Base-by-base conservation (phyloP, 2,888 invertebrate species). In the Morpho helenor region DNA sequence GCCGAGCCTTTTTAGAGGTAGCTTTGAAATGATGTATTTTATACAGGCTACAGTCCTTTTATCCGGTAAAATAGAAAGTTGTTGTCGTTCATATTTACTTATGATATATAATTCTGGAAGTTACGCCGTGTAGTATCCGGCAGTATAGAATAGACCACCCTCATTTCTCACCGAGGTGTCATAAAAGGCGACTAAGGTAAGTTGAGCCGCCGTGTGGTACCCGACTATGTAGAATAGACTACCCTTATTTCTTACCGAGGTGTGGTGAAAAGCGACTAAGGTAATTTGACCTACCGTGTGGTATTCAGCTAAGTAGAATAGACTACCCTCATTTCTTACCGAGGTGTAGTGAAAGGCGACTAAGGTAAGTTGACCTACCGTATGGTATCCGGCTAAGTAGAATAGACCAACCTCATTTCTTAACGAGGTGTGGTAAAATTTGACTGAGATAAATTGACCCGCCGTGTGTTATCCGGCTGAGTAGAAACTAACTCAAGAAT, bases 1-100 rank as follows among this genome's bases (percentile, higher is more conserved):
- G 68, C 72, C 68, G 57, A 63, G 57, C 74, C 75, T 80, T 79
- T 78, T 75, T 71, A 53, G 40, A 47, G 46, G 46, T 47, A 9
- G 45, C 53, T 53, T 40, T 53, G 53, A 53, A 53, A 41, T 40
- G 46, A 53, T 53, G 53, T 46, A 45, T 53, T 40, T 47, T 44
- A 10, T 52, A 8, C 46, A 10, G 31, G 52, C 52, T 23, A 3
- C 44, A 5, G 31, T 31, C 46, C 46, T 10, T 46, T 53, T 53
- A 53, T 47, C 53, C 46, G 4, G 3, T 53, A 39, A 45, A 53
- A 53, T 46, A 53, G 53, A 53, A 22, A 53, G 47, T 44, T 41
- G 40, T 22, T n/a, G 46, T 46, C 22, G 16, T 40, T 22, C 10
- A 16, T 46, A 8, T 22, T 46, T 46, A 53, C 22, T 46, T 9